phyloP scores from a whole-genome alignment of 2,113 vertebrate genomes.

The Psilopsiagon aurifrons region DNA sequence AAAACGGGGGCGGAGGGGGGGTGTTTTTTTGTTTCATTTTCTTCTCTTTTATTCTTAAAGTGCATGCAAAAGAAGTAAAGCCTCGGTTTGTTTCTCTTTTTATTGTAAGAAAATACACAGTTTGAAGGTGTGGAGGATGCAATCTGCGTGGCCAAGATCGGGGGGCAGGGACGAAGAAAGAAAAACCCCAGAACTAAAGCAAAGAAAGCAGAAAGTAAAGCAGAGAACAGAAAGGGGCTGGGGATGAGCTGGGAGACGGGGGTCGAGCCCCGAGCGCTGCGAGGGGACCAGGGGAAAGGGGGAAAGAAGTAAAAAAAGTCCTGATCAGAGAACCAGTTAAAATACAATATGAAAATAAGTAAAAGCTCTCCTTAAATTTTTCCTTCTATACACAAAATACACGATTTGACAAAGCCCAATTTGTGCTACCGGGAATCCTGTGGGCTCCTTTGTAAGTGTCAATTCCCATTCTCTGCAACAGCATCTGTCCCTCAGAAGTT shows the following conservation, averaged over 20 bases:
- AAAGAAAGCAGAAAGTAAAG: not conserved
- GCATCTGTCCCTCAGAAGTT: slow-evolving; percentile 43
- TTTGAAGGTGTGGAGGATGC: slow-evolving; percentile 92
- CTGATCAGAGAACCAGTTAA: slow-evolving; percentile 93
- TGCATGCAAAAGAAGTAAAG: slow-evolving; percentile 99
- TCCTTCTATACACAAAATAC: slow-evolving; percentile 99
- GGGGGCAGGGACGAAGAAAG: slow-evolving; percentile 39
- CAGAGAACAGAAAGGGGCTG: slow-evolving; percentile 14
- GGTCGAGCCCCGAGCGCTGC: slow-evolving; percentile 75
- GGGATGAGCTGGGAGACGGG: slow-evolving; percentile 78
- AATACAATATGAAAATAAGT: slow-evolving; percentile 99
- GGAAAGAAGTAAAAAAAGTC: slow-evolving; percentile 84
- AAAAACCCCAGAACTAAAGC: not conserved
- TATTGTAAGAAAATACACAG: slow-evolving; percentile 96
- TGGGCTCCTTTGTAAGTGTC: slow-evolving; percentile 82
- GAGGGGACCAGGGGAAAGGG: slow-evolving; percentile 28
- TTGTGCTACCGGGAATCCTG: slow-evolving; percentile 92
- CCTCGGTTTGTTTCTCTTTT: slow-evolving; percentile 86
- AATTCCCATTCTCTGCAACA: slow-evolving; percentile 91
- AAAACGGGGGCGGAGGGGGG: slow-evolving; percentile 62
- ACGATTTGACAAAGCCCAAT: slow-evolving; percentile 90
- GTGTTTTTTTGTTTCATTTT: not conserved
- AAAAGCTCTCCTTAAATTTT: slow-evolving; percentile 95
- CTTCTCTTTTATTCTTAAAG: slow-evolving; percentile 82
- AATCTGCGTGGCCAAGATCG: slow-evolving; percentile 78